Conservation (phyloP, 2,888 invertebrate species). For the Poecilus cupreus region DNA sequence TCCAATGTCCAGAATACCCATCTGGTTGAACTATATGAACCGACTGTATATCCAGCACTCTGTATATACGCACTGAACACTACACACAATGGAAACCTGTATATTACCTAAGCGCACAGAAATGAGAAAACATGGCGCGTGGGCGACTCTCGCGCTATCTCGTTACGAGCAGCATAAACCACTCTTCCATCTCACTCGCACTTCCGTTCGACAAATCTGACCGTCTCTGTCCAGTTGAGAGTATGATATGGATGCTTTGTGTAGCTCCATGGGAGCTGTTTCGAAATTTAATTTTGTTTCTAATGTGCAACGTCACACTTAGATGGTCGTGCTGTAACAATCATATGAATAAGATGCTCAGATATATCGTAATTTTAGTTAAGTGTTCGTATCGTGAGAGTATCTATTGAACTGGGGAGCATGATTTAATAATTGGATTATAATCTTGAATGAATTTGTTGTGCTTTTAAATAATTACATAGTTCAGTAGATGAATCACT, state of each 20-base stretch:
- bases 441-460: no score
- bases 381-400: no score
- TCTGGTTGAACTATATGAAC: not conserved
- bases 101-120: constrained; percentile 41
- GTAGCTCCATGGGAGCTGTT: constrained; percentile 32
- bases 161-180: constrained; percentile 38
- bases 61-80: not conserved
- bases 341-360: not conserved
- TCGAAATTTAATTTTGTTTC: constrained; percentile 44
- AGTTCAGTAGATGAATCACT: no score
- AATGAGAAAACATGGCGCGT: constrained; percentile 39
- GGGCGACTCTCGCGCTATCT: constrained; percentile 25
- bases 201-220: not conserved
- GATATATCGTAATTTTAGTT: not conserved
- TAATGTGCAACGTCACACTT: constrained; percentile 39
- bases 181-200: not conserved
- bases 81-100: constrained; percentile 41
- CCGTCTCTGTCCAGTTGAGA: not conserved
- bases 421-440: no score
- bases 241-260: constrained; percentile 4
- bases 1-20: not conserved
- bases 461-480: no score
- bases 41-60: not conserved
- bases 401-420: no score
- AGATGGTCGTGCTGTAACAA: not conserved